Base-by-base conservation (phyloP, 1,140 invertebrate species). In the Dinoponera quadriceps region DNA sequence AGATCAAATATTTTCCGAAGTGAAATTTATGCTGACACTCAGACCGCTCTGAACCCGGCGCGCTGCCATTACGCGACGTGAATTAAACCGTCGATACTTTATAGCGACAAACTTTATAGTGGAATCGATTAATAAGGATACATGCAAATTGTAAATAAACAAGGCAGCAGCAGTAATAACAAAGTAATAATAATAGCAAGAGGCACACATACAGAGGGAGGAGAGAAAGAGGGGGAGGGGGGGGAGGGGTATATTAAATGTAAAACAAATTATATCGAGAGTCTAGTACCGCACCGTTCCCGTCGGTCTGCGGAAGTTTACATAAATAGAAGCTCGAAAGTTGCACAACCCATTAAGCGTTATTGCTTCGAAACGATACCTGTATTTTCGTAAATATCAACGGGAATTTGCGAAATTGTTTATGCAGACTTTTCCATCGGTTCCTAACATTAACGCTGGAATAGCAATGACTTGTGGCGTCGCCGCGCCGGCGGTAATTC, bases 1-100 rank as follows among this genome's bases (percentile, higher is more conserved):
- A 73, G 71, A 72, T 83, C 80, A 72, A 86, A 86, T 51, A 72
- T 68, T 69, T 72, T 66, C 18, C 78, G 11, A 49, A 59, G 44
- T 62, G 22, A 73, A 49, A 87, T 87, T 83, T 77, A 78, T 51
- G 25, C 54, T 49, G 44, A 65, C 14, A 60, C 48, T 75, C 57
- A 51, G 18, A 77, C 48, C 57, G 38, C 44, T 65, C 63, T 63
- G 51, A 57, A 69, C 33, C 27, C 38, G 51, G 38, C 14, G 13
- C 33, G n/a, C 38, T 63, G 25, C 57, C 20, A 66, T 66, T 75
- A 83, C 60, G 44, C 38, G 49, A 63, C 51, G 27, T 48, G 59
- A 83, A 77, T 75, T 83, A 74, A 75, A 75, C 22, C 33, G 22
- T 22, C 44, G 22, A 69, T 78, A 78, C 29, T 77, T 77, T 27